Percentiles rank a stretch among this genome's conserved stretches.
These are phyloP conservation scores for Diachasmimorpha longicaudata DNA, from an alignment of 1,140 invertebrate genomes.

Conservation along the genomic window DNA sequence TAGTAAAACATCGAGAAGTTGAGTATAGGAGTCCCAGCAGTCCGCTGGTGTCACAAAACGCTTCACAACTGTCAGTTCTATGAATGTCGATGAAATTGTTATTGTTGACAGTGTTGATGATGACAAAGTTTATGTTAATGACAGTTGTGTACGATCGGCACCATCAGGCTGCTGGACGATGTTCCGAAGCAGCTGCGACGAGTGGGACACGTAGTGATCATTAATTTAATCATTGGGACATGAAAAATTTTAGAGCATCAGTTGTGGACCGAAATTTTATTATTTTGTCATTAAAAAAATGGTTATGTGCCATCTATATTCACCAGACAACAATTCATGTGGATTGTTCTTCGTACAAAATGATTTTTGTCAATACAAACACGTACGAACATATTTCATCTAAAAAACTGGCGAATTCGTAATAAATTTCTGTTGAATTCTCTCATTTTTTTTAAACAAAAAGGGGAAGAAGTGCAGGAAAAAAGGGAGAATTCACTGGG, in stretches of 20 bases:
- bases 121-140: constrained; percentile 16
- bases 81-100: constrained; percentile 17
- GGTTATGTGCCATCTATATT: too few species aligned
- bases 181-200: constrained; percentile 49
- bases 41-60: constrained; percentile 37
- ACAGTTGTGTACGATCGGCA: constrained; percentile 26
- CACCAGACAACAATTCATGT: too few species aligned
- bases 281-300: neutral
- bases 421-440: too few species aligned
- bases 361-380: too few species aligned
- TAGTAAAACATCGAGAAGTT: constrained; percentile 40
- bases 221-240: constrained; percentile 5
- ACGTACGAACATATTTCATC: too few species aligned
- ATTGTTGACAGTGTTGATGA: constrained; percentile 16
- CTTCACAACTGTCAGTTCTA: constrained; percentile 13
- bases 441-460: too few species aligned
- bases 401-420: too few species aligned
- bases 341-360: too few species aligned
- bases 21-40: constrained; percentile 50
- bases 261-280: neutral
- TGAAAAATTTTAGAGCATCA: constrained; percentile 5
- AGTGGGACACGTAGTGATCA: constrained; percentile 38
- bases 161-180: constrained; percentile 52
- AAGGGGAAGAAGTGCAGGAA: too few species aligned
- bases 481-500: too few species aligned